A percentile compares a stretch with the other conserved stretches of the same genome.
Conservation (phyloP, 2,888 invertebrate species). For the Lasiommata megera region DNA sequence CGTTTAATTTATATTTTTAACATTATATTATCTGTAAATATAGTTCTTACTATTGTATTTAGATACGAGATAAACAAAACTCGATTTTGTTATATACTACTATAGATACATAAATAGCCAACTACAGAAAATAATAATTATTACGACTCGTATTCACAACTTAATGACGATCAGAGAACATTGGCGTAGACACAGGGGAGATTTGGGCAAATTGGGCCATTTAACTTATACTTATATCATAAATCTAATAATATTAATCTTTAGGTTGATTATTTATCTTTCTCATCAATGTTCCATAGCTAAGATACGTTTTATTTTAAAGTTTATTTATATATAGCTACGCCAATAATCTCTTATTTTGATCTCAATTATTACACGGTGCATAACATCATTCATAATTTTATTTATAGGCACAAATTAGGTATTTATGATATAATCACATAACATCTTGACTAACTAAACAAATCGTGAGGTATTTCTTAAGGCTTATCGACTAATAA, state of each 20-base stretch:
- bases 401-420: slow-evolving; percentile 74
- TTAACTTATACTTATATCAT: background rate
- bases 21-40: slow-evolving; percentile 82
- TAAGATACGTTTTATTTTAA: background rate
- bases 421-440: slow-evolving; percentile 53
- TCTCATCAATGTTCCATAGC: background rate
- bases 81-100: slow-evolving; percentile 61
- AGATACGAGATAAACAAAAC: slow-evolving; percentile 71
- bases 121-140: slow-evolving; percentile 57
- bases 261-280: background rate
- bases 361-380: slow-evolving; percentile 29
- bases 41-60: slow-evolving; percentile 75
- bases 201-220: background rate
- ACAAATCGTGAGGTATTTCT: slow-evolving; percentile 56
- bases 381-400: slow-evolving; percentile 67
- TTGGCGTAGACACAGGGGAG: background rate
- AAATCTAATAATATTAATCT: background rate
- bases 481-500: slow-evolving; percentile 31
- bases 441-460: slow-evolving; percentile 57
- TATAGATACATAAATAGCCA: slow-evolving; percentile 60
- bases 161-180: slow-evolving; percentile 56
- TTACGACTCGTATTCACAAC: slow-evolving; percentile 61
- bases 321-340: background rate
- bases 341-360: slow-evolving; percentile 4
- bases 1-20: slow-evolving; percentile 80